A percentile compares a stretch with the other conserved stretches of the same genome.
Evolutionary conservation across 2,113 vertebrate genomes (phyloP).

Genomic region (Aptenodytes forsteri): DNA sequence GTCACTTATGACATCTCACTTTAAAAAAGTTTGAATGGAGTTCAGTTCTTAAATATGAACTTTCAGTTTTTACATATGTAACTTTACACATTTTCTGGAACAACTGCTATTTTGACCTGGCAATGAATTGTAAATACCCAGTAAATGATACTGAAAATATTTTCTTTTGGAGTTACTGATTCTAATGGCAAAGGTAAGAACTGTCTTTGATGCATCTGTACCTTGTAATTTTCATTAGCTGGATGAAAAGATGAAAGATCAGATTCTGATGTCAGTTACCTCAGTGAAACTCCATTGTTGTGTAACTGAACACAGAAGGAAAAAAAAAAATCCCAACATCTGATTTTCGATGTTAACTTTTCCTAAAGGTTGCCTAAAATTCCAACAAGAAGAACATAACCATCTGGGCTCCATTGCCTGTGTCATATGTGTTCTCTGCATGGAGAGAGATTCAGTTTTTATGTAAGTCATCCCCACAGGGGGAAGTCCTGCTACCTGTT

Average conservation of each 20-base stretch:
- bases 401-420: constrained; percentile 12
- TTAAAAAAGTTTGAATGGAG: neutral
- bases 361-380: constrained; percentile 22
- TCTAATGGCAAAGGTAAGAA: neutral
- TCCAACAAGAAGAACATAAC: constrained; percentile 11
- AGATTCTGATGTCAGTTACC: neutral
- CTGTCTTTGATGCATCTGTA: neutral
- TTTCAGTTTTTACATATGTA: neutral
- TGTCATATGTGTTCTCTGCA: constrained; percentile 38
- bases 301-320: neutral
- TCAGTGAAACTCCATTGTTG: neutral
- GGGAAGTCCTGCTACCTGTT: constrained; percentile 55
- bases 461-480: constrained; percentile 28
- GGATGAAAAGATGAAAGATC: neutral
- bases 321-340: neutral
- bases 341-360: neutral
- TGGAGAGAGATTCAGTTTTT: constrained; percentile 51
- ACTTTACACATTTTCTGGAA: neutral
- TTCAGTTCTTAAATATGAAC: neutral
- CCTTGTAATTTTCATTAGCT: constrained; percentile 6
- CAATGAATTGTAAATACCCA: neutral
- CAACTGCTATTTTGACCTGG: neutral
- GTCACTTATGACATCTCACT: neutral
- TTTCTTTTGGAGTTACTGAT: neutral
- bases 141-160: neutral